Base-by-base conservation (phyloP, 2,113 vertebrate species). In the Notarius quadriscutis region DNA sequence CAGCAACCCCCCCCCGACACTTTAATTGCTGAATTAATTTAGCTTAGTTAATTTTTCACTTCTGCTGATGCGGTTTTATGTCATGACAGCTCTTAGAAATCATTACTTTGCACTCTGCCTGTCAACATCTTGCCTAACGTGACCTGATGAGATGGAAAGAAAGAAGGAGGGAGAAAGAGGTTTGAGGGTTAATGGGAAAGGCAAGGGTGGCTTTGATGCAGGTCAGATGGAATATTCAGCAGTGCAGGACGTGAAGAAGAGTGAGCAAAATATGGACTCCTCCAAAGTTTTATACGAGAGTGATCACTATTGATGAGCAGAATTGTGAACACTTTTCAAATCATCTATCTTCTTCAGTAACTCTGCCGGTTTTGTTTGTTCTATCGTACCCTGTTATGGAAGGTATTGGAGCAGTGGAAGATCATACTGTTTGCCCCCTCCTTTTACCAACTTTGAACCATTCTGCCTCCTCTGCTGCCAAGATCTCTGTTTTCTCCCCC, bases 311-410 rank as follows among this genome's bases (percentile, higher is more conserved):
- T 86, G 87, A 75, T 84, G 27, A 84, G 48, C n/a, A 86, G 83
- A 22, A n/a, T 55, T 6, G 53, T 18, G 74, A 67, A 62, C 20
- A 25, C 34, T 62, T 74, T 72, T 57, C 48, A 79, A 71, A 79
- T 67, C 7, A 25, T 51, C 58, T 86, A n/a, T 87, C 75, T 67
- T 57, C 77, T 69, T 50, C 48, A 51, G 15, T 74, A 62, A 69
- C 50, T 84, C 62, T 78, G 27, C 30, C 75, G 15, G 1, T 41
- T 84, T 87, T 80, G 11, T 87, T 50, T 89, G 85, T 65, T 75
- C 81, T 87, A 10, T 80, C 85, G 88, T 72, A 48, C 81, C 81
- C 87, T 86, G 89, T 92, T 90, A 93, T 91, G 90, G 88, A 77
- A 83, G 84, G 90, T 88, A 84, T 83, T 89, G 86, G 86, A 84